phyloP scores from a whole-genome alignment of 2,797 vertebrate genomes.

The Capromys pilorides region DNA sequence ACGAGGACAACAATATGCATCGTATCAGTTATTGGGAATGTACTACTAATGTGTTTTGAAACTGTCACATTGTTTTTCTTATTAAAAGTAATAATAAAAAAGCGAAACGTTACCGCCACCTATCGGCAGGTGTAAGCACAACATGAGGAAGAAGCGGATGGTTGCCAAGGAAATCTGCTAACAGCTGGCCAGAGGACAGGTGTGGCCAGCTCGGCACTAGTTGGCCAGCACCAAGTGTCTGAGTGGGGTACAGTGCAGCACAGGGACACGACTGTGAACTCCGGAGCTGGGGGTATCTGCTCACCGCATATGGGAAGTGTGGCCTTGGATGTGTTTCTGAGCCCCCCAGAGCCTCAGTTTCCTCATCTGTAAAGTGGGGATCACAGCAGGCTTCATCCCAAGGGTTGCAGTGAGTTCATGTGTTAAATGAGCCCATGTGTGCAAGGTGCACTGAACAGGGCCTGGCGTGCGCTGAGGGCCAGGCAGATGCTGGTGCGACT shows the following conservation, averaged over 20 bases:
- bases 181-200: background rate
- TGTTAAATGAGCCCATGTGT: accelerated
- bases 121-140: slow-evolving; percentile 66
- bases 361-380: background rate
- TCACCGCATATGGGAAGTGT: background rate
- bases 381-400: too few species aligned
- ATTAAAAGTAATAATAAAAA: slow-evolving; percentile 41
- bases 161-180: background rate
- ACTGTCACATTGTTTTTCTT: too few species aligned
- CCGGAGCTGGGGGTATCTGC: background rate
- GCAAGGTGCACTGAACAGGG: too few species aligned
- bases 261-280: accelerated
- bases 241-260: accelerated
- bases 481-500: accelerated
- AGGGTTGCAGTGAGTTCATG: background rate
- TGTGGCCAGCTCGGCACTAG: accelerated
- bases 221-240: accelerated
- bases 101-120: slow-evolving; percentile 80
- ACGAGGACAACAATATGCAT: too few species aligned
- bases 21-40: too few species aligned
- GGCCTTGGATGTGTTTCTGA: background rate
- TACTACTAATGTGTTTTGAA: too few species aligned
- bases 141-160: background rate
- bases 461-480: accelerated
- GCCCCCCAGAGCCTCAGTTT: background rate